phyloP scores from a whole-genome alignment of 2,797 vertebrate genomes.

The Cephalopachus bancanus region DNA sequence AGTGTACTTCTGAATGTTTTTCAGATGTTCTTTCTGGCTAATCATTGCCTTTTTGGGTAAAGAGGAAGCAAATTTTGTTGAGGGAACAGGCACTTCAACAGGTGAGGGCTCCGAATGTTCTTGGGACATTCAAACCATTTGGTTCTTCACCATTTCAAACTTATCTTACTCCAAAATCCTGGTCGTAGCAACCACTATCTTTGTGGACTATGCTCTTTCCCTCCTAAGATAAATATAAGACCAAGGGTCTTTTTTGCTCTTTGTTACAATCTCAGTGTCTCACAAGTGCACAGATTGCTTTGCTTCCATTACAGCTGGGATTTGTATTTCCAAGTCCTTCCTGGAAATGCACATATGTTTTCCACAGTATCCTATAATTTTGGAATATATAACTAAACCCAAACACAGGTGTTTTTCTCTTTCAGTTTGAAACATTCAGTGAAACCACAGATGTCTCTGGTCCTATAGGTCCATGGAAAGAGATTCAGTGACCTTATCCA shows the following conservation, averaged over 20 bases:
- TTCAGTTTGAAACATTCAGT: background rate
- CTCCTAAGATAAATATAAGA: background rate
- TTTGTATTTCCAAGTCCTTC: background rate
- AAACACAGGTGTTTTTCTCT: constrained; percentile 21
- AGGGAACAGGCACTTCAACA: background rate
- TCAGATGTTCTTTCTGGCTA: background rate
- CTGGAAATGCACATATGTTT: background rate
- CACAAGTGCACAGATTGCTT: background rate
- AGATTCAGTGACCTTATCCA: background rate
- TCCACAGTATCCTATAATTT: too few species aligned
- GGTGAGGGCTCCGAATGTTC: too few species aligned
- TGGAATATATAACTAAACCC: background rate
- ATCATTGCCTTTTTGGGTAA: background rate
- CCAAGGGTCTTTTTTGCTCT: background rate
- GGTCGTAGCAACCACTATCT: background rate
- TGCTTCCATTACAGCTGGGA: background rate
- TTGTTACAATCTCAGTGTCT: background rate
- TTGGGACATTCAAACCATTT: too few species aligned
- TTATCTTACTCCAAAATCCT: background rate
- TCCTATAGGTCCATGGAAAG: background rate
- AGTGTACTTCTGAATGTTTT: background rate
- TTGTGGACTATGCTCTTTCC: background rate
- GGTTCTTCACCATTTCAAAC: background rate
- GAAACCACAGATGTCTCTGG: background rate
- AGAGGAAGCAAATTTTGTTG: background rate